Conservation (phyloP, 2,113 vertebrate genomes). For the Caranx melampygus region DNA sequence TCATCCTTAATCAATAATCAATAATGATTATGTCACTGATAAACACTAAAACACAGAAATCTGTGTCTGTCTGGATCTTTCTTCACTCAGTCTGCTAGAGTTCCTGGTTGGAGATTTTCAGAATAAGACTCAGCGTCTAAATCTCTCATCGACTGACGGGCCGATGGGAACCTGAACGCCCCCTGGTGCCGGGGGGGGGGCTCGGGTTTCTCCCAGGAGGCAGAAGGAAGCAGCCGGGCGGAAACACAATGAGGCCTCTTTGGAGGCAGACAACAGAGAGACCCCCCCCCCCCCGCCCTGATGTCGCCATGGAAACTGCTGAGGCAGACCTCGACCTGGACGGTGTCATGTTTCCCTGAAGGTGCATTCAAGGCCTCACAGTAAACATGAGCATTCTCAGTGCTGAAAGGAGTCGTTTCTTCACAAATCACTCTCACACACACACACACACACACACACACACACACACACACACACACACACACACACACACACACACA, state of each 20-base stretch:
- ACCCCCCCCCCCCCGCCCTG: slow-evolving; percentile 26
- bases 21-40: no score
- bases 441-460: no score
- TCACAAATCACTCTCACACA: no score
- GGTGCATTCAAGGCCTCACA: neutral
- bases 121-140: neutral
- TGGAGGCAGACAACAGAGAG: slow-evolving; percentile 42
- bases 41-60: no score
- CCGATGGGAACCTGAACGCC: slow-evolving; percentile 54
- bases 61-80: no score
- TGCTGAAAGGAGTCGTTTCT: no score
- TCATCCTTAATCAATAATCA: no score
- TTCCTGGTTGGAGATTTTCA: neutral
- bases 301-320: slow-evolving; percentile 59
- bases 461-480: no score
- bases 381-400: no score
- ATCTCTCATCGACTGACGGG: neutral
- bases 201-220: slow-evolving; percentile 58
- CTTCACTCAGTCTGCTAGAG: neutral
- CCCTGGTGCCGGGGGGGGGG: slow-evolving; percentile 38
- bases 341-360: slow-evolving; percentile 51
- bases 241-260: slow-evolving; percentile 51
- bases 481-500: no score
- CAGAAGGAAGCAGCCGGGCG: slow-evolving; percentile 39
- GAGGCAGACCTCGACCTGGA: neutral